Evolutionary conservation across 2,888 invertebrate genomes (phyloP).

Genomic region (Morpho deidamia): DNA sequence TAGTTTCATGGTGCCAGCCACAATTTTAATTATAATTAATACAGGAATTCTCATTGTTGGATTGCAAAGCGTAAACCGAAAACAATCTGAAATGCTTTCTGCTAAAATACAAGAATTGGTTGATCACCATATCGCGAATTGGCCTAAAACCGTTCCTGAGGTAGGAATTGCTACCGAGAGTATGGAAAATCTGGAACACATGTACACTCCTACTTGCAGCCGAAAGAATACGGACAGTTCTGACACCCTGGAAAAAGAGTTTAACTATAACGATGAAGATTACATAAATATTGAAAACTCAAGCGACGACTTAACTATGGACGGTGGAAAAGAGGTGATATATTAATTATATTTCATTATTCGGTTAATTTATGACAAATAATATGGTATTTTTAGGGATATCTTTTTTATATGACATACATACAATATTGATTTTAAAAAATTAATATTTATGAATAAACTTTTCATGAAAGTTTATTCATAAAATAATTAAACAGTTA

Average conservation of each 20-base stretch:
- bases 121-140: slow-evolving; percentile 61
- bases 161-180: slow-evolving; percentile 47
- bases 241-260: slow-evolving; percentile 62
- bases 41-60: slow-evolving; percentile 79
- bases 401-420: too few relatives aligned
- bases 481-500: too few relatives aligned
- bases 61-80: slow-evolving; percentile 63
- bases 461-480: too few relatives aligned
- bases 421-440: too few relatives aligned
- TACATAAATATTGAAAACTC: slow-evolving; percentile 43
- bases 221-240: slow-evolving; percentile 67
- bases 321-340: slow-evolving; percentile 50
- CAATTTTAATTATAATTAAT: slow-evolving; percentile 81
- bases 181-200: slow-evolving; percentile 54
- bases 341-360: not conserved
- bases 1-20: slow-evolving; percentile 86
- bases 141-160: slow-evolving; percentile 49
- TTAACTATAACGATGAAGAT: slow-evolving; percentile 57
- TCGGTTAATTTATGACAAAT: too few relatives aligned
- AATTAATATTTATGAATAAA: too few relatives aligned
- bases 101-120: slow-evolving; percentile 66
- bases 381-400: too few relatives aligned
- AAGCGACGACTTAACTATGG: slow-evolving; percentile 39
- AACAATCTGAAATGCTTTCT: slow-evolving; percentile 64
- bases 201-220: slow-evolving; percentile 59